phyloP scores from a whole-genome alignment of 2,113 vertebrate genomes.

The Sporophila hypoxantha region DNA sequence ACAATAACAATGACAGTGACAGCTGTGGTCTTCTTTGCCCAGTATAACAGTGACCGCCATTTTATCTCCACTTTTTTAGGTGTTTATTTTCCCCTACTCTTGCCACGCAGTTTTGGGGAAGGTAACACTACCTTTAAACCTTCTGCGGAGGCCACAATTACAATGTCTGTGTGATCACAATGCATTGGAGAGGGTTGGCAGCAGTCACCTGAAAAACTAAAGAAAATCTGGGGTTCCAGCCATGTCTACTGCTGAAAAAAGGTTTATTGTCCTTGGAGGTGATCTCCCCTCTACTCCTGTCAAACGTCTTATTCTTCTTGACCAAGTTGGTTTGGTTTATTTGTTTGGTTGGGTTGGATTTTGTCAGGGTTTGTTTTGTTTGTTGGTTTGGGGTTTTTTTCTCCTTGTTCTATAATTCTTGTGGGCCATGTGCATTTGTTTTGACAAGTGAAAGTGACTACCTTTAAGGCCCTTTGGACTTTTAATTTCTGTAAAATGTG shows the following conservation, averaged over 20 bases:
- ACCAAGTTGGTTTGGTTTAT: background rate
- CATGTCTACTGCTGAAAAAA: background rate
- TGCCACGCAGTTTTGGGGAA: background rate
- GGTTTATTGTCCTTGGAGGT: background rate
- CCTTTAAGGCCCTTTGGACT: background rate
- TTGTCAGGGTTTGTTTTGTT: fast-evolving
- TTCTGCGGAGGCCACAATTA: background rate
- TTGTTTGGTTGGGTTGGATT: background rate
- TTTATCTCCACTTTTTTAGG: background rate
- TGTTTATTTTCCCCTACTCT: background rate
- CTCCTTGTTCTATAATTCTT: background rate
- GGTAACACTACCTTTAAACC: background rate
- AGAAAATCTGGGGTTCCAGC: background rate
- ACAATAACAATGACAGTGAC: fast-evolving
- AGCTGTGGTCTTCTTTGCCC: background rate
- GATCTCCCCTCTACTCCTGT: no score
- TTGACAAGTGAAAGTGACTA: background rate
- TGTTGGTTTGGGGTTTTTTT: fast-evolving
- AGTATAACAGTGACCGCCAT: background rate
- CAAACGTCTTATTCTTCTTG: background rate
- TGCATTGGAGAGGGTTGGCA: background rate
- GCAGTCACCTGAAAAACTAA: background rate
- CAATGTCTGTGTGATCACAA: background rate
- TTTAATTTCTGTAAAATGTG: background rate
- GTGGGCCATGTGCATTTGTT: background rate